These are phyloP conservation scores for Verasper variegatus DNA, from an alignment of 2,113 vertebrate species.

Conservation along the genomic window DNA sequence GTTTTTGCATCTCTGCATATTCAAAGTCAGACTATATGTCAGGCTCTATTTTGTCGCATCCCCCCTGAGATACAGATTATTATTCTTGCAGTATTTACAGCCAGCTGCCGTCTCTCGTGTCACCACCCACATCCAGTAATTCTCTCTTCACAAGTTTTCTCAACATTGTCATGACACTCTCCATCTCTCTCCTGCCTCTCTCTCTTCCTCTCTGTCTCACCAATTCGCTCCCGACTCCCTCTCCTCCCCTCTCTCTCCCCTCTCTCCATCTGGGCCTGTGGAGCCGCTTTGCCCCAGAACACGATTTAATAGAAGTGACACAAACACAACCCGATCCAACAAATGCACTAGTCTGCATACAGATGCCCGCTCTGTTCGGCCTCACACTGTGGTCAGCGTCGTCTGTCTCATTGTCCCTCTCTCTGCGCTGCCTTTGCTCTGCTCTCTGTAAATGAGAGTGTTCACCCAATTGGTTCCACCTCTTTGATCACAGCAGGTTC, in stretches of 20 bases:
- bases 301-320: conserved; percentile 22
- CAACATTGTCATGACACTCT: conserved; percentile 22
- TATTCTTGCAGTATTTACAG: conserved; percentile 4
- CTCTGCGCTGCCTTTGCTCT: not conserved
- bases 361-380: not conserved
- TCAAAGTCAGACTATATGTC: not conserved
- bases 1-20: not conserved
- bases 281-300: conserved; percentile 38
- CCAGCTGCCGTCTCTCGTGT: conserved; percentile 14
- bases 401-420: not conserved
- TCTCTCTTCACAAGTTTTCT: conserved; percentile 5
- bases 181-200: not conserved
- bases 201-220: not conserved
- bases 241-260: conserved; percentile 4
- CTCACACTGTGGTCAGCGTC: not conserved
- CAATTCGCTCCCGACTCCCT: conserved; percentile 29
- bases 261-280: conserved; percentile 64
- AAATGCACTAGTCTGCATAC: no score
- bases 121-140: conserved; percentile 8
- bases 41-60: conserved; percentile 8
- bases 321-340: not conserved
- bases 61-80: conserved; percentile 24
- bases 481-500: conserved; percentile 68
- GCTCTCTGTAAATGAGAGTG: conserved; percentile 15
- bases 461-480: conserved; percentile 46